phyloP scores from a whole-genome alignment of 1,140 invertebrate species.

The Acromyrmex echinatior region DNA sequence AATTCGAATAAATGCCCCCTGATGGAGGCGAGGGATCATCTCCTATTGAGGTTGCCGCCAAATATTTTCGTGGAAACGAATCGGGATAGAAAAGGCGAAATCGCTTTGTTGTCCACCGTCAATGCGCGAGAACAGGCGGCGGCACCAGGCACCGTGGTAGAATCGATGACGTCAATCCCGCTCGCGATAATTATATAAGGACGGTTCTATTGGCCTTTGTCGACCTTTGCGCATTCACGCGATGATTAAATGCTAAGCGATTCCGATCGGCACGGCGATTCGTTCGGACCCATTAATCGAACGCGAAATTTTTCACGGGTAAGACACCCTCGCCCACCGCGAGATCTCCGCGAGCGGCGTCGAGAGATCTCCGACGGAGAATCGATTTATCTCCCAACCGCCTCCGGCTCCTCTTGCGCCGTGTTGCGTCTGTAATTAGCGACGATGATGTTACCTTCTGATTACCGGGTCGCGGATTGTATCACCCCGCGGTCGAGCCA shows the following conservation, averaged over 20 bases:
- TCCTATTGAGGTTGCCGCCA: background rate
- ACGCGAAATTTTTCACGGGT: constrained; percentile 24
- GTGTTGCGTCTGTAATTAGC: constrained; percentile 54
- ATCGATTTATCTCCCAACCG: constrained; percentile 47
- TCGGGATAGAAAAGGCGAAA: constrained; percentile 44
- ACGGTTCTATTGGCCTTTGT: constrained; percentile 80
- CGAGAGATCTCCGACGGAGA: constrained; percentile 1
- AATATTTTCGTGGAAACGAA: constrained; percentile 63
- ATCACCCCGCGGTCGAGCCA: background rate
- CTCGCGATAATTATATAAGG: constrained; percentile 81
- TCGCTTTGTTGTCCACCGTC: background rate
- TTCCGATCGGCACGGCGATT: constrained; percentile 70
- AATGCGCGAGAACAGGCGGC: constrained; percentile 24
- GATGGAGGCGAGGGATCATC: background rate
- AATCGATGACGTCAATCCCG: constrained; percentile 82
- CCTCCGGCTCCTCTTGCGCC: constrained; percentile 24
- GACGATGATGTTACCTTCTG: constrained; percentile 54
- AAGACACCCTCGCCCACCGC: background rate
- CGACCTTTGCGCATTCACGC: constrained; percentile 48
- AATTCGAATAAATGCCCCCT: constrained; percentile 3
- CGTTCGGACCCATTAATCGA: constrained; percentile 38
- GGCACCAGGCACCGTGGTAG: constrained; percentile 56
- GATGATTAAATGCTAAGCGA: constrained; percentile 79
- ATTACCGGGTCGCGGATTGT: constrained; percentile 23
- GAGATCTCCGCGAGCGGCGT: background rate